A percentile compares a stretch with the other conserved stretches of the same genome.
Conservation (phyloP, 2,888 invertebrate species). For the Eilema caniola region DNA sequence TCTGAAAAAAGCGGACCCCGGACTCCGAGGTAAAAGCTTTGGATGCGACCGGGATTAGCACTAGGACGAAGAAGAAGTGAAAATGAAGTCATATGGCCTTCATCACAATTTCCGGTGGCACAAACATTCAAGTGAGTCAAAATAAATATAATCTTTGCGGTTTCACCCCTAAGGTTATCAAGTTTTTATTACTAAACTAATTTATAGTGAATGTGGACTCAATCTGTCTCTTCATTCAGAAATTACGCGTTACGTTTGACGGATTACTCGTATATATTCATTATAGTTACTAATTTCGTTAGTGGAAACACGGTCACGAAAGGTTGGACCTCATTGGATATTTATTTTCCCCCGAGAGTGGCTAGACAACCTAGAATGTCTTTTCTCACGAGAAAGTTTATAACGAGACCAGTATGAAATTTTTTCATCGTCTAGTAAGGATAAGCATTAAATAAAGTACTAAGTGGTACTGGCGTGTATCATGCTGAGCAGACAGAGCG, state of each 20-base stretch:
- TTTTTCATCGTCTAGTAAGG: no score
- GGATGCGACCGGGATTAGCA: no score
- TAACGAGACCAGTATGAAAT: no score
- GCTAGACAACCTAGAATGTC: not conserved
- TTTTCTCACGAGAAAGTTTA: no score
- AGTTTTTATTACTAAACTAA: not conserved
- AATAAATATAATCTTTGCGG: not conserved
- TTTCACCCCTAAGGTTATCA: slow-evolving; percentile 1
- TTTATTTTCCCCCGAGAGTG: not conserved
- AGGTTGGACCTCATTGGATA: not conserved
- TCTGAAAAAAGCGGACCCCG: no score
- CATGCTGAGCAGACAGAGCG: no score
- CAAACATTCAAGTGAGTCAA: not conserved
- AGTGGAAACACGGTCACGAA: not conserved
- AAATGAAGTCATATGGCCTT: not conserved
- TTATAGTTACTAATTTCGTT: not conserved
- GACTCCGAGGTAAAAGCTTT: no score
- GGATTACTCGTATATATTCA: not conserved
- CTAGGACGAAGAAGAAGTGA: no score
- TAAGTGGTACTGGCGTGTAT: no score
- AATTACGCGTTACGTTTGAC: not conserved
- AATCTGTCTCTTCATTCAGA: not conserved
- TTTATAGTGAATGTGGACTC: not conserved
- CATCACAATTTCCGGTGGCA: not conserved
- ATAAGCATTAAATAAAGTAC: no score